Evolutionary conservation across 1,140 invertebrate species (phyloP).

Genomic region (Caenorhabditis briggsae): DNA sequence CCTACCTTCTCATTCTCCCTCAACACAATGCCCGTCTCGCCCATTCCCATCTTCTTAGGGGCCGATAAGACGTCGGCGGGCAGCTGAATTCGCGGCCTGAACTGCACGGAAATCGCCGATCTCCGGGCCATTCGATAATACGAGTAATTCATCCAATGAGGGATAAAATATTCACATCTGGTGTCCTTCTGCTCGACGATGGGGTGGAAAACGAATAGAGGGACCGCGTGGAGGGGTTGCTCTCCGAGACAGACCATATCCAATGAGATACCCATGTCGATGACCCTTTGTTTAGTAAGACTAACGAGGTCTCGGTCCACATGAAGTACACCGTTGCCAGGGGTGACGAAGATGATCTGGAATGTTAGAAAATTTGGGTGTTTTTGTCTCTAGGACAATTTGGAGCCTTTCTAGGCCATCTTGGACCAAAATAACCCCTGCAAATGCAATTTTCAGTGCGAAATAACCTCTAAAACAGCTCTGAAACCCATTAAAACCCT

Average conservation of each 20-base stretch:
- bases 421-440: too few relatives aligned
- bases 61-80: slow-evolving; percentile 43
- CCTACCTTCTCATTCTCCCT: neutral
- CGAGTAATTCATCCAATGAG: slow-evolving; percentile 77
- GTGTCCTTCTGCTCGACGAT: slow-evolving; percentile 7
- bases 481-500: too few relatives aligned
- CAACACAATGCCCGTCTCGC: neutral
- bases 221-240: slow-evolving; percentile 97
- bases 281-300: slow-evolving; percentile 97
- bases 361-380: too few relatives aligned
- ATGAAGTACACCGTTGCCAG: slow-evolving; percentile 94
- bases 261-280: slow-evolving; percentile 88
- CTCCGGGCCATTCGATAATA: slow-evolving; percentile 68
- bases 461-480: too few relatives aligned
- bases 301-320: slow-evolving; percentile 96
- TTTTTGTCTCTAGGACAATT: too few relatives aligned
- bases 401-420: too few relatives aligned
- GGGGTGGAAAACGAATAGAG: slow-evolving; percentile 85
- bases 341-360: slow-evolving; percentile 90
- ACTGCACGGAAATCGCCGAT: slow-evolving; percentile 59
- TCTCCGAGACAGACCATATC: slow-evolving; percentile 97
- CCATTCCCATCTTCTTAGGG: slow-evolving; percentile 16
- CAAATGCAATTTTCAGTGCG: too few relatives aligned
- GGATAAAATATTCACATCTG: slow-evolving; percentile 77
- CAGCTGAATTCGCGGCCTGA: slow-evolving; percentile 64